phyloP scores from a whole-genome alignment of 2,888 invertebrate genomes.

The Tinea pellionella region DNA sequence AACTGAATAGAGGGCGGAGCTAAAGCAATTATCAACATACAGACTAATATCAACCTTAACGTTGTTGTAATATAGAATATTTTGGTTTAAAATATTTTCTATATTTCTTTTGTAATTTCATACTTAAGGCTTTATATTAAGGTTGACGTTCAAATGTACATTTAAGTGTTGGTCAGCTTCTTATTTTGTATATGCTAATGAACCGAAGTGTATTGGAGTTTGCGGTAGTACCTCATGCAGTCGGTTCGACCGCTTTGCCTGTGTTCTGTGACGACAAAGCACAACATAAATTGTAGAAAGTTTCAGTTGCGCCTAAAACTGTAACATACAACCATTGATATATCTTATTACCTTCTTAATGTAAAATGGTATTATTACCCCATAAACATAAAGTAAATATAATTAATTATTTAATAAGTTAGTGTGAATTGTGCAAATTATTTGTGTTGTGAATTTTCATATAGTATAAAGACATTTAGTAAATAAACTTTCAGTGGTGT shows the following conservation, averaged over 20 bases:
- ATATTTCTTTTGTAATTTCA: background rate
- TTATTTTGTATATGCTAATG: slow-evolving; percentile 54
- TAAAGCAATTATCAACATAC: slow-evolving; percentile 11
- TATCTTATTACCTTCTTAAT: background rate
- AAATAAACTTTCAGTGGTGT: slow-evolving; percentile 4
- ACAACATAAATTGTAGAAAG: background rate
- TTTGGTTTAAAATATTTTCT: background rate
- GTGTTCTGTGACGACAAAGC: slow-evolving; percentile 36
- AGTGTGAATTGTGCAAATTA: slow-evolving; percentile 8
- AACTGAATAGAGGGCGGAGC: slow-evolving; percentile 48
- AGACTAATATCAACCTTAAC: background rate
- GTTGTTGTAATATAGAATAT: background rate
- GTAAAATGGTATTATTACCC: slow-evolving; percentile 2
- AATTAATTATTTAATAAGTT: slow-evolving; percentile 5
- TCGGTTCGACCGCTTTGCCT: slow-evolving; percentile 51
- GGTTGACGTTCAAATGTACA: background rate
- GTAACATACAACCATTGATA: background rate
- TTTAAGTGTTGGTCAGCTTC: background rate
- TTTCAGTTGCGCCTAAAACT: slow-evolving; percentile 1
- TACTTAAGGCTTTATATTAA: background rate
- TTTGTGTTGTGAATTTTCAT: background rate
- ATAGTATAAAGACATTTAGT: background rate
- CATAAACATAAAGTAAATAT: background rate
- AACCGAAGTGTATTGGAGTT: slow-evolving; percentile 58
- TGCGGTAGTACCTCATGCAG: slow-evolving; percentile 61